Conservation (phyloP, 2,888 invertebrate species). For the Cheilosia impressa region DNA sequence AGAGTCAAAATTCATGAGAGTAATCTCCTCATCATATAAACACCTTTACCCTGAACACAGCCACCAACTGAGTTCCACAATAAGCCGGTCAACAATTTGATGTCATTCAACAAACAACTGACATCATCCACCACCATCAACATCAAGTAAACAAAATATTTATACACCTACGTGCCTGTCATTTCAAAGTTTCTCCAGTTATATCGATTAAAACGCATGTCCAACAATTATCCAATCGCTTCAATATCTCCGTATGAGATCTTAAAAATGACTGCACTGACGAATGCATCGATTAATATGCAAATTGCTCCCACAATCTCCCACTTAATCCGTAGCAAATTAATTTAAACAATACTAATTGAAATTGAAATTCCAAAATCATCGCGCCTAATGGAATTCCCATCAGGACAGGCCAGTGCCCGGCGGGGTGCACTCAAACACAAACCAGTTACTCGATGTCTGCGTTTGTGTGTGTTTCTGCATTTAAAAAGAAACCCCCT, state of each 20-base stretch:
- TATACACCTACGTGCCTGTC: background rate
- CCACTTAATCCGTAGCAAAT: conserved; percentile 57
- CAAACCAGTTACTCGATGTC: conserved; percentile 19
- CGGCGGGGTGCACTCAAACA: conserved; percentile 56
- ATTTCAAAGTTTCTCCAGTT: conserved; percentile 1
- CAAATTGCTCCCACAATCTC: conserved; percentile 48
- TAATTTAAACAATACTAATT: conserved; percentile 72
- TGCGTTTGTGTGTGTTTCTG: background rate
- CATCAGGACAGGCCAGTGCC: conserved; percentile 29
- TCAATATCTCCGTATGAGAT: conserved; percentile 26
- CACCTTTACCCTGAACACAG: too few relatives aligned
- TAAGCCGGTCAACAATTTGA: background rate
- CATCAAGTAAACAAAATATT: background rate
- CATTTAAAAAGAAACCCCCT: conserved; percentile 30
- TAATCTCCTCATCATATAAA: too few relatives aligned
- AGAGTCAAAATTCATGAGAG: too few relatives aligned
- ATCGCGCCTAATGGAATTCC: conserved; percentile 19
- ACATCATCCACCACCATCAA: conserved; percentile 13
- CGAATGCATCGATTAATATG: conserved; percentile 58
- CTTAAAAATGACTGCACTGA: conserved; percentile 17
- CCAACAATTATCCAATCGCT: conserved; percentile 38
- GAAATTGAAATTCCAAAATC: conserved; percentile 66
- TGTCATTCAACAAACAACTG: conserved; percentile 2
- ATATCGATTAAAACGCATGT: conserved; percentile 36
- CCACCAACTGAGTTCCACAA: background rate